These are phyloP conservation scores for Pelecanoides urinatrix DNA, from an alignment of 2,113 vertebrate species.

Conservation along the genomic window DNA sequence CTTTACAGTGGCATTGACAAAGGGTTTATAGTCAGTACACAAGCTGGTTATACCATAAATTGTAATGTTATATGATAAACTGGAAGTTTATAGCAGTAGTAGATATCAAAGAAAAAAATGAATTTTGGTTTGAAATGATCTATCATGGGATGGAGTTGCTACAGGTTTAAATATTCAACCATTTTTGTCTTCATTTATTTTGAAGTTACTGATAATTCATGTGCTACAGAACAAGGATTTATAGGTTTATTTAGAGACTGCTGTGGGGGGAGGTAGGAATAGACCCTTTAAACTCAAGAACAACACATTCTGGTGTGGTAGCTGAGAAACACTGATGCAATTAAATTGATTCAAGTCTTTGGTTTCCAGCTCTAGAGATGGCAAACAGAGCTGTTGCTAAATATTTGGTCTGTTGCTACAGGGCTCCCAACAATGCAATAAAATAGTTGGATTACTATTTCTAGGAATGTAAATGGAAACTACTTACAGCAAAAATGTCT, in stretches of 20 bases:
- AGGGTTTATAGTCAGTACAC: conserved; percentile 81
- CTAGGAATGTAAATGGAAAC: conserved; percentile 65
- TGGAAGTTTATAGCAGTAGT: conserved; percentile 79
- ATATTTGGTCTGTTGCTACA: conserved; percentile 56
- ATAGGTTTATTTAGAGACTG: conserved; percentile 73
- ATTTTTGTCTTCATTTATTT: conserved; percentile 78
- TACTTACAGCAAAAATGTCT: conserved; percentile 75
- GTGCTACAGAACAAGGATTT: conserved; percentile 66
- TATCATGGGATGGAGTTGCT: conserved; percentile 66
- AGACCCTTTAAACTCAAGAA: conserved; percentile 32
- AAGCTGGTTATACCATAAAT: conserved; percentile 84
- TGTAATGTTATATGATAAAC: conserved; percentile 86
- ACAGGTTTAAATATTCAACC: conserved; percentile 79
- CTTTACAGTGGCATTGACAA: conserved; percentile 82
- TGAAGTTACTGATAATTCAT: conserved; percentile 74
- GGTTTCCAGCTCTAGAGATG: conserved; percentile 61
- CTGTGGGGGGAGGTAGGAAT: conserved; percentile 17
- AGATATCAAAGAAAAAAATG: conserved; percentile 78
- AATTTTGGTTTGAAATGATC: conserved; percentile 71
- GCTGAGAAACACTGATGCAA: conserved; percentile 46
- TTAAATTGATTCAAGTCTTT: conserved; percentile 68
- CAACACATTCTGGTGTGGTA: background rate
- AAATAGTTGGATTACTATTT: conserved; percentile 71
- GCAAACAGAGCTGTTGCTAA: conserved; percentile 60
- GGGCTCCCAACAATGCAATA: conserved; percentile 52